Evolutionary conservation across 2,888 invertebrate genomes (phyloP).

Genomic region (Uloborus plumipes): DNA sequence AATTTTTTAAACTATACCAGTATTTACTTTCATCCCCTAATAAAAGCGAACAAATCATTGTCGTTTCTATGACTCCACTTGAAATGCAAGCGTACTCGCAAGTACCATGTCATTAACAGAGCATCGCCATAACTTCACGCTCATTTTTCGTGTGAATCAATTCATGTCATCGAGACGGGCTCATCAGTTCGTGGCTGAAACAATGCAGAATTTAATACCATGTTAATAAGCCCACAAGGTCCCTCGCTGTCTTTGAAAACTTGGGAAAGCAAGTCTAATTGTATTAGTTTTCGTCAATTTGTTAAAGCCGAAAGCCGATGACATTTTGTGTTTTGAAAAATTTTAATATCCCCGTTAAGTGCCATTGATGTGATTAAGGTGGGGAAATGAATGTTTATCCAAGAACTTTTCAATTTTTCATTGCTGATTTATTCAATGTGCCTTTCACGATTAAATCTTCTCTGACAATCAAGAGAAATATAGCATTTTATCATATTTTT

Average conservation of each 20-base stretch:
- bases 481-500: too few species aligned
- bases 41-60: too few species aligned
- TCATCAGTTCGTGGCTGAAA: slow-evolving; percentile 12
- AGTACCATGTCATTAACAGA: slow-evolving; percentile 1
- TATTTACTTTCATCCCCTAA: too few species aligned
- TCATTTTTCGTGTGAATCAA: slow-evolving; percentile 35
- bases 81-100: slow-evolving; percentile 5
- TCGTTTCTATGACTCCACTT: neutral
- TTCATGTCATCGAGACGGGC: neutral
- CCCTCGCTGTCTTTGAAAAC: neutral
- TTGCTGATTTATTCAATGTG: too few species aligned
- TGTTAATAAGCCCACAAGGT: slow-evolving; percentile 16
- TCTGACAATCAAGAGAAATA: too few species aligned
- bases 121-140: slow-evolving; percentile 6
- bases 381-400: too few species aligned
- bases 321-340: neutral
- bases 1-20: too few species aligned
- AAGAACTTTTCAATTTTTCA: too few species aligned
- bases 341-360: too few species aligned
- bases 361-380: too few species aligned
- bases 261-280: slow-evolving; percentile 8
- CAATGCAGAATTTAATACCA: slow-evolving; percentile 35
- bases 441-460: too few species aligned
- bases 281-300: slow-evolving; percentile 23
- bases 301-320: slow-evolving; percentile 4